These are phyloP conservation scores for human (Homo sapiens) DNA, from an alignment of 2,113 vertebrate genomes.

Conservation along the genomic window DNA sequence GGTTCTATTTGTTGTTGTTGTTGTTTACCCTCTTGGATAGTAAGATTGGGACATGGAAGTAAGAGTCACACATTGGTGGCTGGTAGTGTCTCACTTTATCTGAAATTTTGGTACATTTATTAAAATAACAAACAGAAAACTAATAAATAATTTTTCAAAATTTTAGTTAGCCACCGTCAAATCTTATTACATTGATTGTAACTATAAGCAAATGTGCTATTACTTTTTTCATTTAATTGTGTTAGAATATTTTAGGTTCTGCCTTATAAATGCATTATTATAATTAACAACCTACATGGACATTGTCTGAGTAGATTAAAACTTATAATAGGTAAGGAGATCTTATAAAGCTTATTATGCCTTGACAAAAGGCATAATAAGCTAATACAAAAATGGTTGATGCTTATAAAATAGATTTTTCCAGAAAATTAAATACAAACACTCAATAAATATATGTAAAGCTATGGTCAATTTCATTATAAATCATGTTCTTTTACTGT, in stretches of 20 bases:
- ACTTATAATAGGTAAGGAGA: neutral
- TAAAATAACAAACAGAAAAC: neutral
- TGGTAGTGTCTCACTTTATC: neutral
- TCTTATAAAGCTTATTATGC: neutral
- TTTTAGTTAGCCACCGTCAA: neutral
- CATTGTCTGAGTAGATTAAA: neutral
- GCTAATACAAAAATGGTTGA: neutral
- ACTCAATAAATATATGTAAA: neutral
- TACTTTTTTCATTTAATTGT: neutral
- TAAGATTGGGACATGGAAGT: neutral
- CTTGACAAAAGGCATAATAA: neutral
- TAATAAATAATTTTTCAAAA: neutral
- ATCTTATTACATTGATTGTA: neutral
- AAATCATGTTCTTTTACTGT: neutral
- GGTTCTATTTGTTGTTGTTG: neutral
- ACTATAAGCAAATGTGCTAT: neutral
- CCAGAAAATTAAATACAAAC: neutral
- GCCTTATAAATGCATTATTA: neutral
- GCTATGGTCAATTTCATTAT: neutral
- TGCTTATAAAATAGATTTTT: neutral
- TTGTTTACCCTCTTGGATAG: neutral
- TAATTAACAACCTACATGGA: neutral
- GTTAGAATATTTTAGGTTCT: neutral
- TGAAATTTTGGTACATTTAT: neutral
- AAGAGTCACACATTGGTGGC: neutral